Evolutionary conservation across 1,140 invertebrate species (phyloP).

Genomic region (Meloidogyne chitwoodi): DNA sequence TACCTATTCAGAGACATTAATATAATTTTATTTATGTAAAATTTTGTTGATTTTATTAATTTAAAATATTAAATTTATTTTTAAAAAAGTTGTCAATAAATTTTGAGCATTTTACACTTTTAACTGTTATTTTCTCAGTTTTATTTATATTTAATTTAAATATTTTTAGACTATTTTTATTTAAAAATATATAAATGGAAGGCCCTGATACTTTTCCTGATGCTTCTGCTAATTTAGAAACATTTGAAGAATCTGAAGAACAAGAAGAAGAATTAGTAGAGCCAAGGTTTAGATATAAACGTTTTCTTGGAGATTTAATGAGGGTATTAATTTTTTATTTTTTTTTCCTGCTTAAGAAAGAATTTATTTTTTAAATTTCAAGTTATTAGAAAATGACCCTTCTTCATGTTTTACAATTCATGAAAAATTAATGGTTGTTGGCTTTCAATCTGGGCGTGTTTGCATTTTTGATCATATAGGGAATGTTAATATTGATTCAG

Average conservation of each 20-base stretch:
- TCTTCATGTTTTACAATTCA: conserved; percentile 64
- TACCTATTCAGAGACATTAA: too few relatives aligned
- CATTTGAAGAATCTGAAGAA: conserved; percentile 23
- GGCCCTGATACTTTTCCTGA: neutral
- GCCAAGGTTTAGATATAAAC: conserved; percentile 63
- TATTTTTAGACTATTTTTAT: conserved; percentile 20
- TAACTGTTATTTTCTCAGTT: neutral
- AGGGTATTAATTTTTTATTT: conserved; percentile 5
- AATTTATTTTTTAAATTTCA: conserved; percentile 29
- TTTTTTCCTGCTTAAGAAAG: neutral
- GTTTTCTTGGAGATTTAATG: conserved; percentile 62
- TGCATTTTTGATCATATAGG: conserved; percentile 63
- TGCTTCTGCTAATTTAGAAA: neutral
- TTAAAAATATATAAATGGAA: neutral
- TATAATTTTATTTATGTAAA: too few relatives aligned
- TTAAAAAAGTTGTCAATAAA: neutral
- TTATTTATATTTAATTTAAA: conserved; percentile 3
- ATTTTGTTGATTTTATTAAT: too few relatives aligned
- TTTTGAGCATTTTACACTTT: neutral
- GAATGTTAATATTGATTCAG: conserved; percentile 61
- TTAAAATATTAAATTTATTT: too few relatives aligned
- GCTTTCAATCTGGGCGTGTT: conserved; percentile 62
- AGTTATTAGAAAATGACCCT: conserved; percentile 59
- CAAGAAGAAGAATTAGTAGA: conserved; percentile 51
- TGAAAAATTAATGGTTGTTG: conserved; percentile 61